A percentile compares a stretch with the other conserved stretches of the same genome.
These are phyloP conservation scores for Fringilla coelebs DNA, from an alignment of 2,797 vertebrate species.

Conservation along the genomic window DNA sequence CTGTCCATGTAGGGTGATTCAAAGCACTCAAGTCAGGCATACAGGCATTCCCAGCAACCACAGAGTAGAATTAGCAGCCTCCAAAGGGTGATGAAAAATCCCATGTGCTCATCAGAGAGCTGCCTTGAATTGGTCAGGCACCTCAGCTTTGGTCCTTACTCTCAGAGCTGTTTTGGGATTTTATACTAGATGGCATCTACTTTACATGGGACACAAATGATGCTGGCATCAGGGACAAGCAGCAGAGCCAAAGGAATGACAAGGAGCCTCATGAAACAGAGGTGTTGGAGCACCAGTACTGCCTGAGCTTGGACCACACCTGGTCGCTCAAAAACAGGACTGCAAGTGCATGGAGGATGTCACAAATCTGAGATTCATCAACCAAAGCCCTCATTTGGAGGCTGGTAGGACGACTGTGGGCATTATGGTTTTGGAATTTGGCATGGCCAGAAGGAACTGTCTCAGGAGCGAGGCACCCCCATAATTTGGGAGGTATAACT, in stretches of 20 bases:
- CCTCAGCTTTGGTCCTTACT: not conserved
- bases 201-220: not conserved
- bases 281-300: not conserved
- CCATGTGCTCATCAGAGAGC: not conserved
- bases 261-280: not conserved
- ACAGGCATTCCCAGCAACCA: not conserved
- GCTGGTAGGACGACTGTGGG: not conserved
- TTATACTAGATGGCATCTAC: not conserved
- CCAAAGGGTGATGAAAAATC: not conserved
- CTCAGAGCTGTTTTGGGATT: not conserved
- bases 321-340: not conserved
- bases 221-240: not conserved
- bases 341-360: not conserved
- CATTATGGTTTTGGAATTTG: not conserved
- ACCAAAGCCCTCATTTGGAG: not conserved
- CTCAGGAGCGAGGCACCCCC: not conserved
- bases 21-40: not conserved
- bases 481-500: not conserved
- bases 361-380: not conserved
- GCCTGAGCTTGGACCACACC: not conserved
- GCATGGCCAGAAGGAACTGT: not conserved
- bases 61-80: not conserved
- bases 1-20: not conserved
- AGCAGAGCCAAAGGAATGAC: not conserved
- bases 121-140: not conserved